Base-by-base conservation (phyloP, 2,113 vertebrate genomes). In the Microcebus murinus region DNA sequence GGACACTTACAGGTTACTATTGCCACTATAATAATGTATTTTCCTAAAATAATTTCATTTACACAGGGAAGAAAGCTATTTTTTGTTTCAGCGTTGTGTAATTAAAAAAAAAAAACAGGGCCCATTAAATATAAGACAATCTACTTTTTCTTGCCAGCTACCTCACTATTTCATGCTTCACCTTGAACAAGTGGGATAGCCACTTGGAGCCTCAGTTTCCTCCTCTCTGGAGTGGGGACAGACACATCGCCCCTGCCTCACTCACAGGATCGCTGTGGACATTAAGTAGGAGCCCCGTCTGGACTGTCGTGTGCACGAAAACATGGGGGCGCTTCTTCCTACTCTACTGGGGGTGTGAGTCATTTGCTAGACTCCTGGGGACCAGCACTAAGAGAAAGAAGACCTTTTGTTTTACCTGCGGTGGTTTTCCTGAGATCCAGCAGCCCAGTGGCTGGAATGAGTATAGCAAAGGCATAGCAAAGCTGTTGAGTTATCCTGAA, bases 311-410 rank as follows among this genome's bases (percentile, higher is more conserved):
- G 8, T 11, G 36, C 20, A 5, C 8, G 9, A 39, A 71, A 29
- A n/a, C 0, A 1, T 1, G 8, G 11, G 67, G 11, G 14, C 0
- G 4, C 55, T n/a, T 4, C 10, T 31, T 50, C 57, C n/a, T 18
- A 23, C 20, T 29, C 74, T 29, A 8, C 57, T 27, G 2, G 57
- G 29, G 29, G 8, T 18, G 39, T 3, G 7, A 39, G 63, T 39
- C 36, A 48, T 59, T 93, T 85, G 36, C 42, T 29, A n/a, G 36
- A 31, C 39, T 23, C 4, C 34, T 23, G 27, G 82, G 68, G 59
- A 39, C 55, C 68, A 61, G 82, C 21, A 57, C n/a, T 57, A n/a
- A 11, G 15, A 25, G 50, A 73, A 29, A 45, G 67, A 86, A 52
- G 67, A 42, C 5, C 48, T 80, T 61, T 14, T 59, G 89, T 55